phyloP scores from a whole-genome alignment of 1,140 invertebrate species.

The Drosophila pectinifera region DNA sequence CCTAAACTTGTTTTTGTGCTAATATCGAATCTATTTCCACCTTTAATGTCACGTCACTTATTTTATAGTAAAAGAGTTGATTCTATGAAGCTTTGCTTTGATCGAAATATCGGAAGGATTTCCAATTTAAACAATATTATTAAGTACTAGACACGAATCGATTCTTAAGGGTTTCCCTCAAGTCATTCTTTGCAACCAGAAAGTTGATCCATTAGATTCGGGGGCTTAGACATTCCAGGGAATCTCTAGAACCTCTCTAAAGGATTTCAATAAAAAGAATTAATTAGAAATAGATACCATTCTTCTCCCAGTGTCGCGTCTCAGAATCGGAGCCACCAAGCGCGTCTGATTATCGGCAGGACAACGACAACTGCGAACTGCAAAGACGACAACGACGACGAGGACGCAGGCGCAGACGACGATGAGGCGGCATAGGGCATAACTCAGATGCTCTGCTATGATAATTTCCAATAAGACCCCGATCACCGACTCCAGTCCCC shows the following conservation, averaged over 20 bases:
- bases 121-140: no score
- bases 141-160: no score
- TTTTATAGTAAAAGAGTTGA: no score
- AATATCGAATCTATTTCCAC: no score
- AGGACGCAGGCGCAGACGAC: conserved; percentile 17
- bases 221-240: neutral
- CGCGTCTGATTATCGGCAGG: conserved; percentile 82
- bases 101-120: no score
- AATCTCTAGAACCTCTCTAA: neutral
- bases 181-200: no score
- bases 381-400: conserved; percentile 26
- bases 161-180: no score
- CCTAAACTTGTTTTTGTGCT: no score
- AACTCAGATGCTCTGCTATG: conserved; percentile 84
- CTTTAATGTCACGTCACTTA: no score
- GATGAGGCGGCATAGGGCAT: conserved; percentile 71
- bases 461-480: conserved; percentile 78
- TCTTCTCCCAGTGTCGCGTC: conserved; percentile 21
- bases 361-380: conserved; percentile 55
- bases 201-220: neutral
- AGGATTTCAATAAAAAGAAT: neutral
- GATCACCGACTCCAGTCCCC: conserved; percentile 2
- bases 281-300: no score
- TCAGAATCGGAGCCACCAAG: conserved; percentile 72
- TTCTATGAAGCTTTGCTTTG: no score